Percentiles rank a stretch among this genome's conserved stretches.
Conservation (phyloP, 1,140 invertebrate species). For the Drosophila punjabiensis region DNA sequence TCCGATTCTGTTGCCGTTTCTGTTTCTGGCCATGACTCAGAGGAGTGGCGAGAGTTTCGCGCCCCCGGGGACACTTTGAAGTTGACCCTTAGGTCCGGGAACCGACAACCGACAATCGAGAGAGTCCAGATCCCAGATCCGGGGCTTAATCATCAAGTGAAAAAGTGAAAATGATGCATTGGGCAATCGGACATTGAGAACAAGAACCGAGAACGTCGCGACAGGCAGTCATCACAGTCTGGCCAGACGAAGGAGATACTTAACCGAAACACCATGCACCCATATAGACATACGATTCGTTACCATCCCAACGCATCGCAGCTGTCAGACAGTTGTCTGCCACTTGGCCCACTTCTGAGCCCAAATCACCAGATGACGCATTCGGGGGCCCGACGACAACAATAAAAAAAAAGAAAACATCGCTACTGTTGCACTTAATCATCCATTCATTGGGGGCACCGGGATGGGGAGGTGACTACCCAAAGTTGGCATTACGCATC, state of each 20-base stretch:
- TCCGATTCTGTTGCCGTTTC: conserved; percentile 22
- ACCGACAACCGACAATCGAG: not conserved
- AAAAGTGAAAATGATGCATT: conserved; percentile 51
- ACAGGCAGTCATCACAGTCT: conserved; percentile 30
- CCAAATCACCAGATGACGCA: conserved; percentile 67
- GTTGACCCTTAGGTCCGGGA: conserved; percentile 35
- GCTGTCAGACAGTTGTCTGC: conserved; percentile 65
- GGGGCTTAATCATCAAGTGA: conserved; percentile 41
- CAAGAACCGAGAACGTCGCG: conserved; percentile 27
- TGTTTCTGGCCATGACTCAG: conserved; percentile 71
- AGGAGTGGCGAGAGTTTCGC: conserved; percentile 60
- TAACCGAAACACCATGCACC: conserved; percentile 7
- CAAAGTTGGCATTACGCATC: conserved; percentile 78
- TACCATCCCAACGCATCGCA: conserved; percentile 35
- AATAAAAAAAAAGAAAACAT: conserved; percentile 35
- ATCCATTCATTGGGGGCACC: conserved; percentile 35
- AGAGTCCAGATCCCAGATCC: conserved; percentile 25
- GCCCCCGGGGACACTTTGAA: conserved; percentile 41
- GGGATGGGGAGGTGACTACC: conserved; percentile 48
- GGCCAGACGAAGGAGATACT: conserved; percentile 14
- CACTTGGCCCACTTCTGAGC: conserved; percentile 75
- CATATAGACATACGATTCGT: conserved; percentile 27
- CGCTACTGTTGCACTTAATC: conserved; percentile 77
- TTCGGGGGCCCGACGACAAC: conserved; percentile 31
- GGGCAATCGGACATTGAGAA: conserved; percentile 42